Conservation (phyloP, 2,888 invertebrate species). For the Acrocyrtus sp. region DNA sequence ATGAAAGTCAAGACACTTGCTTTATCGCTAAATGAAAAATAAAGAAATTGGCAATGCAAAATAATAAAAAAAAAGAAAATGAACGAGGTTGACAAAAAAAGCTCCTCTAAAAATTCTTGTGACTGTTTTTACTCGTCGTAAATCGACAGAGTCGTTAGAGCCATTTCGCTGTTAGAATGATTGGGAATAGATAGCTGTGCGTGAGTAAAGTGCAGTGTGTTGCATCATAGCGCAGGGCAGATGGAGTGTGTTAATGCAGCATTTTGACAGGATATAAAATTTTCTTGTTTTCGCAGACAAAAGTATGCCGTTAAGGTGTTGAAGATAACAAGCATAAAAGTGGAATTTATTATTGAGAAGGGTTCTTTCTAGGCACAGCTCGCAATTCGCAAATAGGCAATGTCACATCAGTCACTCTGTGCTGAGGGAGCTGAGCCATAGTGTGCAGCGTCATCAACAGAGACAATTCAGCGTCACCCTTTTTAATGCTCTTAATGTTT, state of each 20-base stretch:
- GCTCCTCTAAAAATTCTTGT: not conserved
- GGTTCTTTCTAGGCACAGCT: no score
- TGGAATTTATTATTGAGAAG: no score
- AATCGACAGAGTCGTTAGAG: not conserved
- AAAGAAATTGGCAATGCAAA: not conserved
- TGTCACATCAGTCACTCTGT: no score
- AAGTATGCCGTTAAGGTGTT: slow-evolving; percentile 41
- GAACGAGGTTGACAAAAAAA: not conserved
- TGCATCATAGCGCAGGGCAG: not conserved
- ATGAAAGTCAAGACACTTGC: not conserved
- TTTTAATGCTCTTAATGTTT: not conserved
- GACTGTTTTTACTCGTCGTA: not conserved
- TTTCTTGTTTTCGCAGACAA: slow-evolving; percentile 26
- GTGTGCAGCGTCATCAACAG: no score
- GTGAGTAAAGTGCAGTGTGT: not conserved
- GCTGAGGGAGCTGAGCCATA: no score
- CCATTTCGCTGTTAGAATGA: not conserved
- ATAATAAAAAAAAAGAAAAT: not conserved
- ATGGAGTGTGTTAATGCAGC: slow-evolving; percentile 10
- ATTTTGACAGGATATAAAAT: slow-evolving; percentile 29
- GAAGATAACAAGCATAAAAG: slow-evolving; percentile 33
- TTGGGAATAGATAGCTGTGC: not conserved
- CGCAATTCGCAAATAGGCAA: no score
- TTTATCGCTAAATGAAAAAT: not conserved
- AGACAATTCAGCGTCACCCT: no score